These are phyloP conservation scores for Phania funesta DNA, from an alignment of 2,888 invertebrate species.

Conservation along the genomic window DNA sequence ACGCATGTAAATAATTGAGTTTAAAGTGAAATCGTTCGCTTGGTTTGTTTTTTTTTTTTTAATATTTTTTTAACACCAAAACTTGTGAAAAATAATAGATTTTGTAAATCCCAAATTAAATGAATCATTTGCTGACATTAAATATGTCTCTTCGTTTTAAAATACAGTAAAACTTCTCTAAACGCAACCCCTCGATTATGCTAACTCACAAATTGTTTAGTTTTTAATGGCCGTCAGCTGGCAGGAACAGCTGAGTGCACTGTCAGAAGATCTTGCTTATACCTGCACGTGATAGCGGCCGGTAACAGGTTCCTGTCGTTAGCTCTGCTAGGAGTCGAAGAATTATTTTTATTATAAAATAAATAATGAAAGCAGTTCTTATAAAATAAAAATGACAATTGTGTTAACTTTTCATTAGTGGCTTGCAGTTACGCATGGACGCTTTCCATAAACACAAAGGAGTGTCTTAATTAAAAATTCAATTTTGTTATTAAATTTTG, in stretches of 20 bases:
- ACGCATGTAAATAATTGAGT: constrained; percentile 42
- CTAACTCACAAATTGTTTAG: too few relatives aligned
- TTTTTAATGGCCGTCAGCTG: too few relatives aligned
- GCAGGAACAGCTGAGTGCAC: too few relatives aligned
- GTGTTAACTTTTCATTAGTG: not conserved
- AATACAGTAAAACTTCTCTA: too few relatives aligned
- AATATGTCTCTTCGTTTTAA: constrained; percentile 18
- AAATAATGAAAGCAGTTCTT: not conserved
- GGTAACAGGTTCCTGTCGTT: too few relatives aligned
- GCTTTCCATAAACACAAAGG: not conserved
- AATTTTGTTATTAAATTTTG: not conserved
- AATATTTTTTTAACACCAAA: constrained; percentile 15
- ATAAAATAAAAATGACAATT: not conserved
- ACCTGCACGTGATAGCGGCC: too few relatives aligned
- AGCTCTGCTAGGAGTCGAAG: too few relatives aligned
- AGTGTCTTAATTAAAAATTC: not conserved
- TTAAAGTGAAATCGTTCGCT: constrained; percentile 57
- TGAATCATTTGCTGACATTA: constrained; percentile 54
- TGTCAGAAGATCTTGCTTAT: too few relatives aligned
- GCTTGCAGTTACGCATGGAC: not conserved
- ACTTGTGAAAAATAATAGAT: not conserved
- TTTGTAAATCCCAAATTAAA: constrained; percentile 55
- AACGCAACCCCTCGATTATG: too few relatives aligned
- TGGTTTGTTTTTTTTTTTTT: not conserved
- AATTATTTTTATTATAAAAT: too few relatives aligned